Conservation (phyloP, 2,113 vertebrate genomes). For the Papio anubis region DNA sequence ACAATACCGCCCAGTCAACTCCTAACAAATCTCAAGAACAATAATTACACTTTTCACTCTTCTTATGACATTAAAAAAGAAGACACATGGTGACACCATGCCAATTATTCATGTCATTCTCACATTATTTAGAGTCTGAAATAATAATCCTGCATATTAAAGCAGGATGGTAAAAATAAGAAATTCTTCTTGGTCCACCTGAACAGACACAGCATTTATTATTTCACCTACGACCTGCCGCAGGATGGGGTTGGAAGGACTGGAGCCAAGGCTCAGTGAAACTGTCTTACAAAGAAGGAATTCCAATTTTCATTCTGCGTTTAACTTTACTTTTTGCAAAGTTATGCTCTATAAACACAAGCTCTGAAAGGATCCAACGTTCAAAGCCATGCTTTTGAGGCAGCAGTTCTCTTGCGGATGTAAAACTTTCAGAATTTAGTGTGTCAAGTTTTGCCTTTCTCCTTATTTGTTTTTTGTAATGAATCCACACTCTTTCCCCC, state of each 20-base stretch:
- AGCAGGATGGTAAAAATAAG: neutral
- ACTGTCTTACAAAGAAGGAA: neutral
- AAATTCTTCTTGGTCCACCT: neutral
- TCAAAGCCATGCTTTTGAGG: neutral
- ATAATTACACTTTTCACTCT: neutral
- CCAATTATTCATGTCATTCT: neutral
- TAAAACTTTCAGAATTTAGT: neutral
- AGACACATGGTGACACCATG: conserved; percentile 19
- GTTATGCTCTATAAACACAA: neutral
- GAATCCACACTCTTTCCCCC: neutral
- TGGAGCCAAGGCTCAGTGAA: neutral
- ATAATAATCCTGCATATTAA: neutral
- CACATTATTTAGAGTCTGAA: neutral
- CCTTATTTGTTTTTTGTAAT: no score
- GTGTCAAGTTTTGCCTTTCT: neutral
- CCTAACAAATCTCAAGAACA: neutral
- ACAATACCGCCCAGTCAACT: neutral
- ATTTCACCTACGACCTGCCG: neutral
- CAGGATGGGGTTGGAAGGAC: neutral
- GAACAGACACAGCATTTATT: neutral
- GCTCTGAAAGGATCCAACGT: neutral
- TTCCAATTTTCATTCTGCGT: neutral
- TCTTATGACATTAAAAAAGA: neutral
- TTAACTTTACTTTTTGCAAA: neutral
- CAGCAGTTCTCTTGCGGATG: neutral